Evolutionary conservation across 2,113 vertebrate genomes (phyloP), one percentile per base, ranked within the genome.

Genomic region (Progne subis): DNA sequence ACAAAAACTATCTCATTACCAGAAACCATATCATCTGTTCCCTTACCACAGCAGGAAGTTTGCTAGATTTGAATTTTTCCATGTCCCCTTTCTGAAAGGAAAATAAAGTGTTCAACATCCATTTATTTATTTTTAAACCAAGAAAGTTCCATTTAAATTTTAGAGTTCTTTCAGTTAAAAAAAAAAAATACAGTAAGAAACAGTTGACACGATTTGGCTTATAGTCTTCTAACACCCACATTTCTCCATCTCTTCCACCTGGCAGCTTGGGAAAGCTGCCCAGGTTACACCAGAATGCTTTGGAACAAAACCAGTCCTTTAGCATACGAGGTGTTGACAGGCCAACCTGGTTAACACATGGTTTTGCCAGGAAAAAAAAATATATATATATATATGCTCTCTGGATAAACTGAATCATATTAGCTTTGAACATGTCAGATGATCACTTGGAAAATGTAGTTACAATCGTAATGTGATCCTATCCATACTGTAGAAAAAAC

Each of bases 251-350:
- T 93, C 78, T 77, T 95, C 93, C 91, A 96, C 93, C 95, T 97
- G 94, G 87, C 84, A 95, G 75, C 34, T 93, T 95, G 91, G 96
- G 95, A 97, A 97, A 94, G 72, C 32, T 96, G 94, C 94, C 96
- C 92, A 95, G 86, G 94, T 95, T 97, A 78, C 64, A 94, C 91
- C 95, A 96, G 94, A 96, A 96, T 96, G 92, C 91, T 92, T 82
- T 97, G 95, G 94, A 96, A 95, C 65, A 94, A 79, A 95, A 92
- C 81, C 83, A 92, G 69, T 94, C 64, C 60, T 86, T 83, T 56
- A 96, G 72, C 91, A 71, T 71, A 78, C 86, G 92, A 97, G 91
- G 95, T 97, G 96, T 97, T 97, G 96, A 97, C 96, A 97, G 92
- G 91, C 91, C 96, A 97, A 94, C 92, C 92, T 96, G 95, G 91